A percentile compares a stretch with the other conserved stretches of the same genome.
phyloP scores from a whole-genome alignment of 2,113 vertebrate genomes.

The Cisticola juncidis region DNA sequence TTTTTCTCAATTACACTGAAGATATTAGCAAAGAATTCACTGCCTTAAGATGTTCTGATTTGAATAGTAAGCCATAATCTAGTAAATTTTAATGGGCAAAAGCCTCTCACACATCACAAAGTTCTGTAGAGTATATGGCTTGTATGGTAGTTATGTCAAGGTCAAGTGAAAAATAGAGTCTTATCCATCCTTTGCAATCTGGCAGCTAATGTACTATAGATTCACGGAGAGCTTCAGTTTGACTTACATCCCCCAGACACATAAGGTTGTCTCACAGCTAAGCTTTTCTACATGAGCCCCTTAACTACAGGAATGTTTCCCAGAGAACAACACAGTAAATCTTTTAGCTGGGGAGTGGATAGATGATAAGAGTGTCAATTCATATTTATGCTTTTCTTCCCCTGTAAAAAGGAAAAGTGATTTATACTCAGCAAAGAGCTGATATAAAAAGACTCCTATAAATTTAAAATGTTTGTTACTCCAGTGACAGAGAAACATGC shows the following conservation, averaged over 20 bases:
- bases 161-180: not conserved
- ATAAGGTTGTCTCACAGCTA: not conserved
- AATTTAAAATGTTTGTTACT: constrained; percentile 19
- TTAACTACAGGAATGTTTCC: constrained; percentile 7
- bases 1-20: not conserved
- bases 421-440: constrained; percentile 43
- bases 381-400: constrained; percentile 42
- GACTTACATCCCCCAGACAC: not conserved
- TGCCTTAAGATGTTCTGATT: not conserved
- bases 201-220: not conserved
- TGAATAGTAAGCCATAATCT: not conserved
- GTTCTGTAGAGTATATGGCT: not conserved
- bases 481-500: constrained; percentile 1
- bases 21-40: not conserved
- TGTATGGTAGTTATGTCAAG: not conserved
- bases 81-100: not conserved
- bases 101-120: not conserved
- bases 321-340: constrained; percentile 46
- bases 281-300: not conserved
- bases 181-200: not conserved
- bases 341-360: not conserved
- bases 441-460: not conserved
- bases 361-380: constrained; percentile 59
- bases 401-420: constrained; percentile 25
- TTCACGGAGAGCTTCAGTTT: not conserved